Evolutionary conservation across 2,113 vertebrate species (phyloP).

Genomic region (Plectropomus leopardus): DNA sequence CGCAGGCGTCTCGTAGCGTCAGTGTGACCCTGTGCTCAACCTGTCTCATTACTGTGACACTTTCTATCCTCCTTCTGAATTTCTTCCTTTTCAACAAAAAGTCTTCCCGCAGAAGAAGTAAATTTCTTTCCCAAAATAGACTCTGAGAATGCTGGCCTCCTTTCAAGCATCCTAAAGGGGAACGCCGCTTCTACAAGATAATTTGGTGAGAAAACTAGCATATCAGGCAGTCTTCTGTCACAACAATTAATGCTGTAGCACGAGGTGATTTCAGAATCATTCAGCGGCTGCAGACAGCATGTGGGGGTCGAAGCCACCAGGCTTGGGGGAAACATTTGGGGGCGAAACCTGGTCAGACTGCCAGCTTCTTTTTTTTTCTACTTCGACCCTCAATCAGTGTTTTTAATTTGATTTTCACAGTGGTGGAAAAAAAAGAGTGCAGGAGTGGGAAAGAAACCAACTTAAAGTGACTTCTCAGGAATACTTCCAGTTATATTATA

Average conservation of each 20-base stretch:
- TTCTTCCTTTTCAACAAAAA: conserved; percentile 52
- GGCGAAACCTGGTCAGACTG: not conserved
- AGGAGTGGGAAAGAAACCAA: conserved; percentile 65
- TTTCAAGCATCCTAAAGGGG: conserved; percentile 41
- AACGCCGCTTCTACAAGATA: not conserved
- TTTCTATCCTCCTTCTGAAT: conserved; percentile 4
- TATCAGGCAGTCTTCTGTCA: conserved; percentile 3
- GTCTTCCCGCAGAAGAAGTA: conserved; percentile 34
- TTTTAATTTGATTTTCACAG: conserved; percentile 53
- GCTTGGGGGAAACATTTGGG: not conserved
- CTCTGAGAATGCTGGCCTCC: conserved; percentile 63
- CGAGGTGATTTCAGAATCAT: conserved; percentile 28
- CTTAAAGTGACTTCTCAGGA: conserved; percentile 55
- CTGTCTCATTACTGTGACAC: not conserved
- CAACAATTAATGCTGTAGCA: conserved; percentile 33
- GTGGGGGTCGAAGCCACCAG: not conserved
- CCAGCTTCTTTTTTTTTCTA: conserved; percentile 19
- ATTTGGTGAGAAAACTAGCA: conserved; percentile 28
- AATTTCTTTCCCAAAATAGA: conserved; percentile 50
- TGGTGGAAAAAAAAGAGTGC: conserved; percentile 50
- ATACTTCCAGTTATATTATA: conserved; percentile 78
- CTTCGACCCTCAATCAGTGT: conserved; percentile 15
- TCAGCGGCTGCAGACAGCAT: conserved; percentile 5
- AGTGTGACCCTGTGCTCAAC: conserved; percentile 8
- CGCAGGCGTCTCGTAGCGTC: not conserved